Conservation (phyloP, 2,113 vertebrate species). For the Tursiops truncatus region DNA sequence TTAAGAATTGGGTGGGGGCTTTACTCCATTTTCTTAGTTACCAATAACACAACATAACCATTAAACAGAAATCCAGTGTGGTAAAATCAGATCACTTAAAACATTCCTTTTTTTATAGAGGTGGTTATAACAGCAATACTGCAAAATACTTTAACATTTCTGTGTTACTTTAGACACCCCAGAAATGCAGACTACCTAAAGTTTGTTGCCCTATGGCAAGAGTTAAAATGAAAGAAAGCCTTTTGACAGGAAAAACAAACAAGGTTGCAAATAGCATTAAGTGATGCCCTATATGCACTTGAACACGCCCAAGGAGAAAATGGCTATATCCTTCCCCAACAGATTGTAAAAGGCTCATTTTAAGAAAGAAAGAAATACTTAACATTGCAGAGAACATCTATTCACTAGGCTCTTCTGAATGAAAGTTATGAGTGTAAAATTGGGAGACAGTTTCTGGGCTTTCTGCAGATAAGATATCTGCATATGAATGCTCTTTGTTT, state of each 20-base stretch:
- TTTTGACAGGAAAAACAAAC: constrained; percentile 48
- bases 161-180: neutral
- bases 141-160: neutral
- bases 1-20: too few relatives aligned
- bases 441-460: constrained; percentile 36
- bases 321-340: neutral
- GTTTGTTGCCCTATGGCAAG: constrained; percentile 45
- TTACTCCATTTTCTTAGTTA: neutral
- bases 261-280: constrained; percentile 30
- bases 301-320: neutral
- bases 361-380: constrained; percentile 36
- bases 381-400: constrained; percentile 37
- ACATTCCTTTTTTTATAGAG: neutral
- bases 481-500: constrained; percentile 60
- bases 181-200: neutral
- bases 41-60: neutral
- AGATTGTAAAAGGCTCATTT: constrained; percentile 53
- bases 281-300: neutral
- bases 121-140: neutral
- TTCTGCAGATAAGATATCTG: constrained; percentile 40
- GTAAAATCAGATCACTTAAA: constrained; percentile 1
- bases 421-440: constrained; percentile 65
- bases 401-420: constrained; percentile 54
- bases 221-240: constrained; percentile 50
- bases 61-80: neutral